Conservation (phyloP, 2,888 invertebrate genomes). For the Strigamia crassipes region DNA sequence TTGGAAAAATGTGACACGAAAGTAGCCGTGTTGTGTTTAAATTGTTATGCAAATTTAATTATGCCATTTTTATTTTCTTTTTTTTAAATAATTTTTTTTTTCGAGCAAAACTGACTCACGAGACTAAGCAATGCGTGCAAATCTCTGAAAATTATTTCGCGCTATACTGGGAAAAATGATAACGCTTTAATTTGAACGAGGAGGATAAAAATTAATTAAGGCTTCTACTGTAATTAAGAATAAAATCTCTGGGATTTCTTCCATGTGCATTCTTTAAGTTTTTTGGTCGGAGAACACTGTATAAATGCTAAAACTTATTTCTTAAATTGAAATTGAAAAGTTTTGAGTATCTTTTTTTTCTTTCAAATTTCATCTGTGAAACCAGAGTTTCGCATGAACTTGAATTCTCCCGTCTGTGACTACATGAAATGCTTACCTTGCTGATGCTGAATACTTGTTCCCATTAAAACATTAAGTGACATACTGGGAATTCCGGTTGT, state of each 20-base stretch:
- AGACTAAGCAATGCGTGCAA: conserved; percentile 26
- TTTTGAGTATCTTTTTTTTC: not conserved
- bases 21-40: not conserved
- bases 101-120: conserved; percentile 6
- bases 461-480: too few species aligned
- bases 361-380: not conserved
- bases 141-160: conserved; percentile 33
- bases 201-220: conserved; percentile 33
- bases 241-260: conserved; percentile 38
- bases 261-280: not conserved
- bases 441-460: too few species aligned
- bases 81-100: not conserved
- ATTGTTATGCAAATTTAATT: conserved; percentile 38
- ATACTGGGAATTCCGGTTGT: too few species aligned
- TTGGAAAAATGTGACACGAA: conserved; percentile 12
- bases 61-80: conserved; percentile 2
- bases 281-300: not conserved
- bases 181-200: conserved; percentile 34
- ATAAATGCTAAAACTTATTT: not conserved
- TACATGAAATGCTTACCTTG: too few species aligned
- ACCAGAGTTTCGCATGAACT: too few species aligned
- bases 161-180: conserved; percentile 23
- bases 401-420: too few species aligned
- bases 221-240: conserved; percentile 27
- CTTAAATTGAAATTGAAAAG: not conserved